A percentile compares a stretch with the other conserved stretches of the same genome.
These are phyloP conservation scores for Oryzias woworae DNA, from an alignment of 2,113 vertebrate species.

Conservation along the genomic window DNA sequence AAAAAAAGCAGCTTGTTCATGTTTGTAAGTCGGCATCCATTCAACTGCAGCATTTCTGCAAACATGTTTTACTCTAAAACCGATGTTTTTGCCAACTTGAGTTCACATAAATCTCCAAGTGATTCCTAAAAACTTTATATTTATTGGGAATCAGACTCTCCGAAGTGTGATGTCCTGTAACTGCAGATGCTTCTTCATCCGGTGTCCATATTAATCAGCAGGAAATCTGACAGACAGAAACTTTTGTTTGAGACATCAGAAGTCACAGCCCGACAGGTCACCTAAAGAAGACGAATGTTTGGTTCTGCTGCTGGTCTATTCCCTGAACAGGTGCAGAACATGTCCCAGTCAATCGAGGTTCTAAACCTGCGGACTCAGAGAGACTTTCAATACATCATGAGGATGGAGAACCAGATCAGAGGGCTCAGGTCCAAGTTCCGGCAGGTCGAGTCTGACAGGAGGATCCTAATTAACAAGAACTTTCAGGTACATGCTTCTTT, in stretches of 20 bases:
- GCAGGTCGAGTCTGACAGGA: slow-evolving; percentile 95
- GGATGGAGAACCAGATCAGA: slow-evolving; percentile 99
- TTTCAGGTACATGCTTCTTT: slow-evolving; percentile 84
- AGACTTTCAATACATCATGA: slow-evolving; percentile 99
- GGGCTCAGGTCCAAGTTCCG: slow-evolving; percentile 93
- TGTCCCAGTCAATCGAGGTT: slow-evolving; percentile 99
- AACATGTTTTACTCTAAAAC: no score
- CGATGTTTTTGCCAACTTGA: no score
- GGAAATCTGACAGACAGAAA: slow-evolving; percentile 16
- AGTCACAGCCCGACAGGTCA: neutral
- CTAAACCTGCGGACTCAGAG: slow-evolving; percentile 96
- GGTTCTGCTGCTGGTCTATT: slow-evolving; percentile 51
- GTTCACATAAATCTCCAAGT: no score
- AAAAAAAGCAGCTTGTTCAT: slow-evolving; percentile 14
- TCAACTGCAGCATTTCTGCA: no score
- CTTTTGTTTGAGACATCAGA: slow-evolving; percentile 3
- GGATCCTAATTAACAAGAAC: slow-evolving; percentile 92
- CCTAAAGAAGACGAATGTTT: slow-evolving; percentile 59
- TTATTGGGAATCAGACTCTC: neutral
- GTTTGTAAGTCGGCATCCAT: neutral
- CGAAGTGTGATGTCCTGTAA: no score
- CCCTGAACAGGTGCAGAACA: slow-evolving; percentile 92
- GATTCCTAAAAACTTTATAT: no score
- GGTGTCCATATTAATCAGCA: no score
- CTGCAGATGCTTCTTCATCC: no score